These are phyloP conservation scores for Aleadryas rufinucha DNA, from an alignment of 2,113 vertebrate species.

Conservation along the genomic window DNA sequence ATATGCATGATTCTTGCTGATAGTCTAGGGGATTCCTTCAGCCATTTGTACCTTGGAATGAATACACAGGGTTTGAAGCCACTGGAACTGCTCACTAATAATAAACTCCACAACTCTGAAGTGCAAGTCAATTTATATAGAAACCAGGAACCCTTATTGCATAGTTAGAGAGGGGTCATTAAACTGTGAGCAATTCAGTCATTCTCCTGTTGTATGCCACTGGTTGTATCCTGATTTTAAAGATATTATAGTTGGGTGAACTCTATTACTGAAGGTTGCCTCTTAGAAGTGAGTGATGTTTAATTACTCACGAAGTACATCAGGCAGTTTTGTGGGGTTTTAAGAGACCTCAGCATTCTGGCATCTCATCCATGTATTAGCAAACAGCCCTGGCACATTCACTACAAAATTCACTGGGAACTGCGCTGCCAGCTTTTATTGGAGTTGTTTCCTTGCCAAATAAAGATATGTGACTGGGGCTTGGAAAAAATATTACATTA, in stretches of 20 bases:
- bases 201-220: not conserved
- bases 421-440: not conserved
- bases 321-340: not conserved
- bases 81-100: not conserved
- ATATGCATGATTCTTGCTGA: not conserved
- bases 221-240: not conserved
- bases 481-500: not conserved
- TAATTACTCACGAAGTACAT: not conserved
- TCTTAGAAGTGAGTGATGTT: not conserved
- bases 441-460: not conserved
- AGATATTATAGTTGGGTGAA: not conserved
- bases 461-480: not conserved
- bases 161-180: not conserved
- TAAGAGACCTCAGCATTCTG: not conserved
- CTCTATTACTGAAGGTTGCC: not conserved
- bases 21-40: not conserved
- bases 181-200: not conserved
- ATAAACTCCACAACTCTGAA: not conserved
- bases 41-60: not conserved
- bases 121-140: not conserved
- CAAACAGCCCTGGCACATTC: not conserved
- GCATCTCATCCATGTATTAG: not conserved
- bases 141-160: not conserved
- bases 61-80: not conserved
- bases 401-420: not conserved